Conservation (phyloP, 2,113 vertebrate species). For the Aegithalos caudatus region DNA sequence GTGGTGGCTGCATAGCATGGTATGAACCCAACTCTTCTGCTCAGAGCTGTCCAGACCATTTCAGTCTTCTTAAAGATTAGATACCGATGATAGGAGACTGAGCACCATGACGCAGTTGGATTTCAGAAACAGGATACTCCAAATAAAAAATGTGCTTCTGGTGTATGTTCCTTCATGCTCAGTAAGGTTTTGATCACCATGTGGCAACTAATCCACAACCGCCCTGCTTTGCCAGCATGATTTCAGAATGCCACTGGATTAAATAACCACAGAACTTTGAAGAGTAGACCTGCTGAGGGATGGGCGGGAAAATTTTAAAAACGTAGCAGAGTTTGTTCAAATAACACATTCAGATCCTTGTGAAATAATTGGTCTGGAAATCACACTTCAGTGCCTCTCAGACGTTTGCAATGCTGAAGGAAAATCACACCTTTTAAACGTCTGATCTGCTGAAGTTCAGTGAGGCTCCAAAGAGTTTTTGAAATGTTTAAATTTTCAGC, state of each 20-base stretch:
- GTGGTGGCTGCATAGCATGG: rapidly evolving
- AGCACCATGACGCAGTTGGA: not conserved
- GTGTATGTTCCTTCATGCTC: not conserved
- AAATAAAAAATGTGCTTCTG: not conserved
- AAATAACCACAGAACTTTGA: not conserved
- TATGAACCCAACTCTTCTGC: not conserved
- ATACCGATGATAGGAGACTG: not conserved
- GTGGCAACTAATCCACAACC: not conserved
- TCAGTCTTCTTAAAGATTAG: not conserved
- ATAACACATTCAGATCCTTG: not conserved
- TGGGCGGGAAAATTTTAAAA: not conserved
- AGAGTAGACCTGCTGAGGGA: not conserved
- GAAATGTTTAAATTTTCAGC: not conserved
- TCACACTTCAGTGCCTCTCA: not conserved
- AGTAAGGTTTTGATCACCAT: not conserved
- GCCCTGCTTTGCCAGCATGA: not conserved
- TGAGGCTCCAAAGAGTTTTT: not conserved
- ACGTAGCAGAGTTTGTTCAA: not conserved
- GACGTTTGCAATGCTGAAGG: not conserved
- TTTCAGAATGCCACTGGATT: not conserved
- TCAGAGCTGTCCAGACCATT: not conserved
- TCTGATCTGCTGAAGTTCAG: not conserved
- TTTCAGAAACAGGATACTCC: not conserved
- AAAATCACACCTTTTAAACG: not conserved
- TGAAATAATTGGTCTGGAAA: conserved; percentile 18